phyloP scores from a whole-genome alignment of 2,888 invertebrate species.

The Ptychoptera contaminata region DNA sequence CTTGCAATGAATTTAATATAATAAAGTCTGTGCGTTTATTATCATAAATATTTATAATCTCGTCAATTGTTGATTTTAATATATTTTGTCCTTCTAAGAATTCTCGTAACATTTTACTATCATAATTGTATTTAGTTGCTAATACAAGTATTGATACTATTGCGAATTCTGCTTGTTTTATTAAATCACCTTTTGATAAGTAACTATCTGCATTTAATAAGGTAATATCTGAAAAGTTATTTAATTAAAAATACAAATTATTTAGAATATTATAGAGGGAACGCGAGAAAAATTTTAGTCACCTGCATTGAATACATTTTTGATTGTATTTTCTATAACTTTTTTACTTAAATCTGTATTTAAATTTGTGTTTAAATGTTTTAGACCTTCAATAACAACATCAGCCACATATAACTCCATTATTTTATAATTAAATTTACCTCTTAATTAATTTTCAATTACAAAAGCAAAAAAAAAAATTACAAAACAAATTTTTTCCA shows the following conservation, averaged over 20 bases:
- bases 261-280: background rate
- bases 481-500: background rate
- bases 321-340: slow-evolving; percentile 25
- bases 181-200: background rate
- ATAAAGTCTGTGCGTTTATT: slow-evolving; percentile 23
- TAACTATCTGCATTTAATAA: background rate
- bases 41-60: slow-evolving; percentile 23
- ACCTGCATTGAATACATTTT: slow-evolving; percentile 9
- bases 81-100: slow-evolving; percentile 20
- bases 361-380: slow-evolving; percentile 20
- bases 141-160: slow-evolving; percentile 22
- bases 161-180: slow-evolving; percentile 28
- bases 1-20: slow-evolving; percentile 21
- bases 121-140: slow-evolving; percentile 23
- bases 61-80: slow-evolving; percentile 18
- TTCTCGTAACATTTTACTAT: slow-evolving; percentile 18
- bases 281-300: background rate
- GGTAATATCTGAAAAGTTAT: background rate
- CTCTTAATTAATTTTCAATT: background rate
- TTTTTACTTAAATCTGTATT: slow-evolving; percentile 21
- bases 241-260: background rate
- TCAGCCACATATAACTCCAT: slow-evolving; percentile 1
- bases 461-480: background rate
- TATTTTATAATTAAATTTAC: background rate
- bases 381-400: slow-evolving; percentile 23